These are phyloP conservation scores for Virgularia gustaviana DNA, from an alignment of 92 coral and sea anemone genomes.

Conservation along the genomic window DNA sequence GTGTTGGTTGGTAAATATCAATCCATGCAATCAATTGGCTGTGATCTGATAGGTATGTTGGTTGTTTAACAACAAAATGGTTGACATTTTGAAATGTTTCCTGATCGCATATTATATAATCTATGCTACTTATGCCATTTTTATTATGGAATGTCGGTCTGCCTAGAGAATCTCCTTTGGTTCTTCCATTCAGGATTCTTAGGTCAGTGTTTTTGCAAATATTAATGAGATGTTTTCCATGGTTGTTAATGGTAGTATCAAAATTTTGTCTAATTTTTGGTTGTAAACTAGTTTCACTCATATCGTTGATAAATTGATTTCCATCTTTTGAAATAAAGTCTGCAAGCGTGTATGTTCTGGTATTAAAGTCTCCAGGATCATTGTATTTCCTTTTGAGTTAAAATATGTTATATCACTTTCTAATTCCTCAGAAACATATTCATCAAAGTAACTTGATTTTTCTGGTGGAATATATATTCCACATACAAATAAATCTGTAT, in stretches of 20 bases:
- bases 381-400: background rate
- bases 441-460: background rate
- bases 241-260: conserved; percentile 11
- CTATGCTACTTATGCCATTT: conserved; percentile 32
- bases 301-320: conserved; percentile 1
- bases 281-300: background rate
- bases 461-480: background rate
- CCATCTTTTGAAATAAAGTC: conserved; percentile 12
- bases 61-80: conserved; percentile 30
- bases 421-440: background rate
- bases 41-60: conserved; percentile 35
- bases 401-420: background rate
- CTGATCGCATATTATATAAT: conserved; percentile 38
- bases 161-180: conserved; percentile 40
- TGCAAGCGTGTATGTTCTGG: conserved; percentile 15
- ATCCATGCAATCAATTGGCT: conserved; percentile 21
- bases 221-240: too few relatives aligned
- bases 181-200: conserved; percentile 33
- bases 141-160: conserved; percentile 24
- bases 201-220: conserved; percentile 7
- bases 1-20: background rate
- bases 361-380: conserved; percentile 21
- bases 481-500: background rate
- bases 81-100: conserved; percentile 19
- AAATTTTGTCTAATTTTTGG: conserved; percentile 10